These are phyloP conservation scores for Spatulosminthurus flaviceps DNA, from an alignment of 2,888 invertebrate genomes.

Conservation along the genomic window DNA sequence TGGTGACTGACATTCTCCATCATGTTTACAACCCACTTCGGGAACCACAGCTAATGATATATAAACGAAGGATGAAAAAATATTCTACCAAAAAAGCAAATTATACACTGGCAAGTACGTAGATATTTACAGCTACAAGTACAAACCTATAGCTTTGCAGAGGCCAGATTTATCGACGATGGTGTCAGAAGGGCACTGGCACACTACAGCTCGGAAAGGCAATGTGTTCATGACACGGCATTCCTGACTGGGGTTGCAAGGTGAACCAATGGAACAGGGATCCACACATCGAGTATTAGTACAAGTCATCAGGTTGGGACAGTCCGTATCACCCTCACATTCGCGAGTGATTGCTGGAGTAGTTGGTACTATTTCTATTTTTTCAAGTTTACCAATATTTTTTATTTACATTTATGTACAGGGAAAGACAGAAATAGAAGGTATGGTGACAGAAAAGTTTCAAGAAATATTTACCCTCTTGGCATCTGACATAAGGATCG, in stretches of 20 bases:
- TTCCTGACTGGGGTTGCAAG: constrained; percentile 79
- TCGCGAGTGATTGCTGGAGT: constrained; percentile 68
- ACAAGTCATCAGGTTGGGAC: constrained; percentile 78
- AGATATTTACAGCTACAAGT: not conserved
- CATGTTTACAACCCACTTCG: constrained; percentile 67
- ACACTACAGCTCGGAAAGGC: constrained; percentile 84
- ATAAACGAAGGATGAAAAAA: too few species aligned
- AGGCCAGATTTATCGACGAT: constrained; percentile 77
- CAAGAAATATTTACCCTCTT: constrained; percentile 53
- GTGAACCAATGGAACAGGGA: constrained; percentile 73
- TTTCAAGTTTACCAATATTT: not conserved
- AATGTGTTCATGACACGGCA: constrained; percentile 81
- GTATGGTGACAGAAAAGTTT: not conserved
- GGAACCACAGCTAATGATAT: constrained; percentile 67
- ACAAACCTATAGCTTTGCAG: constrained; percentile 72
- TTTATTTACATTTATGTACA: not conserved
- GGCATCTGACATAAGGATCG: constrained; percentile 79
- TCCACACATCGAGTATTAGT: constrained; percentile 80
- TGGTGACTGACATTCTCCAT: constrained; percentile 78
- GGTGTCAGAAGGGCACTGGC: constrained; percentile 85
- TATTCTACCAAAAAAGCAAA: too few species aligned
- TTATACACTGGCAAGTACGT: not conserved
- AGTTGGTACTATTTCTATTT: constrained; percentile 38
- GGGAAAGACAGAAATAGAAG: not conserved
- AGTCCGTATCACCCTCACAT: constrained; percentile 81